phyloP scores from a whole-genome alignment of 2,888 invertebrate genomes.

The Harpagoxenus sublaevis region DNA sequence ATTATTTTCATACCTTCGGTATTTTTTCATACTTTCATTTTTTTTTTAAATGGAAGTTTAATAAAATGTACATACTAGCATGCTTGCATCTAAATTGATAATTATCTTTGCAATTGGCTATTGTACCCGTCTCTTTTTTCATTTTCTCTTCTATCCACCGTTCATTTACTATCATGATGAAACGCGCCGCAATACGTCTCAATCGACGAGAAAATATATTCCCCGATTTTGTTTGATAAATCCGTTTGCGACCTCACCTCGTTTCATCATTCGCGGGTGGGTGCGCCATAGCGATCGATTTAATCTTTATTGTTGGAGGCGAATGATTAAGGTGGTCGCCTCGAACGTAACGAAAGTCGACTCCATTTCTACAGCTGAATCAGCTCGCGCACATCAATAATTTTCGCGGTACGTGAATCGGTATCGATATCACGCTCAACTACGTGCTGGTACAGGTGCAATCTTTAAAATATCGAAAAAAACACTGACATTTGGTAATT shows the following conservation, averaged over 20 bases:
- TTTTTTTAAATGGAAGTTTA: neutral
- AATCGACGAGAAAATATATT: constrained; percentile 56
- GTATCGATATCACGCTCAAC: constrained; percentile 78
- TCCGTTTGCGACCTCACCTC: constrained; percentile 30
- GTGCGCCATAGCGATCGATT: constrained; percentile 44
- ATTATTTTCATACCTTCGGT: neutral
- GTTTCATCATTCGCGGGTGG: constrained; percentile 52
- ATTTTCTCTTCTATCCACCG: neutral
- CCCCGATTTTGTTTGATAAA: constrained; percentile 58
- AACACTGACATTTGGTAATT: constrained; percentile 43
- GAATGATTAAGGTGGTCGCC: constrained; percentile 47
- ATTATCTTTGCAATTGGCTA: constrained; percentile 12
- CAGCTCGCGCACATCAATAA: constrained; percentile 65
- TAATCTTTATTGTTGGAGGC: constrained; percentile 49
- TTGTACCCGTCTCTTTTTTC: neutral
- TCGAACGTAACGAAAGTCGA: constrained; percentile 53
- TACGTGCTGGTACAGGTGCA: constrained; percentile 67
- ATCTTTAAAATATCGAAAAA: constrained; percentile 49
- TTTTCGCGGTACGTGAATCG: constrained; percentile 59
- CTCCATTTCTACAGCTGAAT: constrained; percentile 54
- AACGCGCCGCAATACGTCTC: constrained; percentile 50
- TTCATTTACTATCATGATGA: constrained; percentile 39
- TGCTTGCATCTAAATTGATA: constrained; percentile 34
- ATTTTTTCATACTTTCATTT: neutral
- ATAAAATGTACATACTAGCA: neutral